Conservation (phyloP, 2,888 invertebrate species). For the Leptinotarsa juncta region DNA sequence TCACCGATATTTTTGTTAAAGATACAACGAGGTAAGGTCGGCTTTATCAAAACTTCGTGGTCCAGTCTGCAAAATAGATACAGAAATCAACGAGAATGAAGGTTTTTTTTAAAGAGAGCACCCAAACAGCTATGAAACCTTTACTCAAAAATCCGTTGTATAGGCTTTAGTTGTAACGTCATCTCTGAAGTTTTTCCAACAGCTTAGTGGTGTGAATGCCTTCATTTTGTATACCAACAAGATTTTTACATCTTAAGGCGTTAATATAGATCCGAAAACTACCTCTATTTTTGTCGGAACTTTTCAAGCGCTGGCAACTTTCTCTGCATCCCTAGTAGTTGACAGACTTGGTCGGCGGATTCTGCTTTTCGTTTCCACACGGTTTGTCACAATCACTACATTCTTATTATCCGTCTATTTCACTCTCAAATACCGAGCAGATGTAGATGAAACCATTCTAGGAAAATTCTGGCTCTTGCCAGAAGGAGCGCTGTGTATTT, state of each 20-base stretch:
- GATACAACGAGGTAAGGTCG: slow-evolving; percentile 75
- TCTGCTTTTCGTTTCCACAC: slow-evolving; percentile 78
- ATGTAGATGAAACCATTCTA: slow-evolving; percentile 65
- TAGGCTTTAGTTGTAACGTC: slow-evolving; percentile 78
- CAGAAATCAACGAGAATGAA: slow-evolving; percentile 74
- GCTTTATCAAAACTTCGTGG: slow-evolving; percentile 81
- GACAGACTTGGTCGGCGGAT: slow-evolving; percentile 85
- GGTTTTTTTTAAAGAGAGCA: slow-evolving; percentile 51
- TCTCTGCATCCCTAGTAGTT: slow-evolving; percentile 84
- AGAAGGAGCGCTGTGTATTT: slow-evolving; percentile 77
- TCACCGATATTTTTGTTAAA: slow-evolving; percentile 80
- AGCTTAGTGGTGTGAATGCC: slow-evolving; percentile 85
- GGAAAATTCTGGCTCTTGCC: slow-evolving; percentile 79
- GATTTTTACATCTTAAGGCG: slow-evolving; percentile 79
- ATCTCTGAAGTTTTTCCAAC: slow-evolving; percentile 90
- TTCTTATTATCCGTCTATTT: slow-evolving; percentile 81
- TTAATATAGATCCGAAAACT: slow-evolving; percentile 69
- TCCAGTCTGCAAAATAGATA: slow-evolving; percentile 72
- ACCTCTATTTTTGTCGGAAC: too few species aligned
- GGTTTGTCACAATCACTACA: slow-evolving; percentile 78
- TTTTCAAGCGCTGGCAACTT: slow-evolving; percentile 82
- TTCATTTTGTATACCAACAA: slow-evolving; percentile 82
- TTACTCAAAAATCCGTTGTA: slow-evolving; percentile 45
- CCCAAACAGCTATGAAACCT: slow-evolving; percentile 45
- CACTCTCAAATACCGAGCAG: slow-evolving; percentile 63